phyloP scores from a whole-genome alignment of 1,140 invertebrate genomes.

The Drosophila biarmipes region DNA sequence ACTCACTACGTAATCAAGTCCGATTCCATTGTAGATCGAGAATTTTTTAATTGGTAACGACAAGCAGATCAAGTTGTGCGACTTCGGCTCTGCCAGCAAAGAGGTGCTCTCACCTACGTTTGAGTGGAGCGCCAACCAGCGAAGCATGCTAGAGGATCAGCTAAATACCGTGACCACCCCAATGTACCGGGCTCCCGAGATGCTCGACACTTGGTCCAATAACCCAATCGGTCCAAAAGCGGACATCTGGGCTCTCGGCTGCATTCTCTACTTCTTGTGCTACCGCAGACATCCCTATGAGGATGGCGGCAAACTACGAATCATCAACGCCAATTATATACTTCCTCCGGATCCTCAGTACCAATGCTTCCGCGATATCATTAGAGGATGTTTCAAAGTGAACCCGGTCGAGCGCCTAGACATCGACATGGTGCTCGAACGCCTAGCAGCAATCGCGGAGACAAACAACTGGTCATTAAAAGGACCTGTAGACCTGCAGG shows the following conservation, averaged over 20 bases:
- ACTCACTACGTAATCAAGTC: neutral
- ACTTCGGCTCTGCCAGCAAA: conserved; percentile 98
- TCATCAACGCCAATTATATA: conserved; percentile 98
- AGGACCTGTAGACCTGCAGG: conserved; percentile 86
- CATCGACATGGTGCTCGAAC: conserved; percentile 92
- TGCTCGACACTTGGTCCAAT: conserved; percentile 99
- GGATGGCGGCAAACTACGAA: conserved; percentile 97
- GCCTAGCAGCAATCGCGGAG: conserved; percentile 94
- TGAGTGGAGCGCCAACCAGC: conserved; percentile 96
- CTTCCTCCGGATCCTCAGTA: conserved; percentile 92
- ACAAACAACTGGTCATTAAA: conserved; percentile 91
- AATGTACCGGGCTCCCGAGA: conserved; percentile 97
- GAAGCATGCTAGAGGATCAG: conserved; percentile 96
- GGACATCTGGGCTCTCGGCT: conserved; percentile 99
- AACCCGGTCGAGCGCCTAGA: conserved; percentile 90
- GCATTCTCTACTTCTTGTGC: conserved; percentile 96
- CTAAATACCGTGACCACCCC: conserved; percentile 92
- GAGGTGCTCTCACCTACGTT: conserved; percentile 93
- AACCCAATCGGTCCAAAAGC: conserved; percentile 94
- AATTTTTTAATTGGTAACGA: conserved; percentile 89
- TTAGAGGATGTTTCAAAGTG: conserved; percentile 93
- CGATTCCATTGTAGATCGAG: conserved; percentile 86
- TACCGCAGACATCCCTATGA: conserved; percentile 98
- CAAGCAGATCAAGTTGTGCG: conserved; percentile 97
- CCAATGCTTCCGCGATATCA: conserved; percentile 95